phyloP scores from a whole-genome alignment of 2,888 invertebrate genomes.

The Ormyrus pomaceus region DNA sequence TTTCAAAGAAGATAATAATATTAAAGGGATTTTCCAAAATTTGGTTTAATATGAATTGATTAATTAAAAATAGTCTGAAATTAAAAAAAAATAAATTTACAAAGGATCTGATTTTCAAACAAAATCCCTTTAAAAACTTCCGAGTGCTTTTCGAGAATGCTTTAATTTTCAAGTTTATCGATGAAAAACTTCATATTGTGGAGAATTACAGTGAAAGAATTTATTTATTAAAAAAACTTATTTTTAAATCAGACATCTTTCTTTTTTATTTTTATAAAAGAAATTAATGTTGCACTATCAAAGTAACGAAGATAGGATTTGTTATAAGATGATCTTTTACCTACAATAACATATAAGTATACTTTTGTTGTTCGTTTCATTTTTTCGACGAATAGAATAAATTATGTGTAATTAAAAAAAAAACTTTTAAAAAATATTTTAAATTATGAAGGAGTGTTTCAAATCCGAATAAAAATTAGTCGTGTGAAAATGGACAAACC shows the following conservation, averaged over 20 bases:
- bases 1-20: not conserved
- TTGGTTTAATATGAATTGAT: not conserved
- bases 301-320: not conserved
- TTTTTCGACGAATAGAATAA: no score
- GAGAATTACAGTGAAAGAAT: not conserved
- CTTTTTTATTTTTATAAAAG: no score
- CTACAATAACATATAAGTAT: slow-evolving; percentile 4
- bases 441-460: no score
- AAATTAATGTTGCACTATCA: not conserved
- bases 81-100: no score
- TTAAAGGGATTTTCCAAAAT: slow-evolving; percentile 19
- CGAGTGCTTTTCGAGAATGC: not conserved
- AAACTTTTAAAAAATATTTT: no score
- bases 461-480: no score
- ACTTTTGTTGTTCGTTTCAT: not conserved
- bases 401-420: no score
- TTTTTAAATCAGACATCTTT: no score
- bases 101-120: not conserved
- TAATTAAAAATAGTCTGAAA: not conserved
- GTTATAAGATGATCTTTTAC: not conserved
- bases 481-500: no score
- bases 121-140: not conserved
- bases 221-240: no score
- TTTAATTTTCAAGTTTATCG: slow-evolving; percentile 36
- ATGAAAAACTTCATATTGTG: slow-evolving; percentile 41